Percentiles rank a stretch among this genome's conserved stretches.
Evolutionary conservation across 2,113 vertebrate species (phyloP).

Genomic region (Urocolius indicus): DNA sequence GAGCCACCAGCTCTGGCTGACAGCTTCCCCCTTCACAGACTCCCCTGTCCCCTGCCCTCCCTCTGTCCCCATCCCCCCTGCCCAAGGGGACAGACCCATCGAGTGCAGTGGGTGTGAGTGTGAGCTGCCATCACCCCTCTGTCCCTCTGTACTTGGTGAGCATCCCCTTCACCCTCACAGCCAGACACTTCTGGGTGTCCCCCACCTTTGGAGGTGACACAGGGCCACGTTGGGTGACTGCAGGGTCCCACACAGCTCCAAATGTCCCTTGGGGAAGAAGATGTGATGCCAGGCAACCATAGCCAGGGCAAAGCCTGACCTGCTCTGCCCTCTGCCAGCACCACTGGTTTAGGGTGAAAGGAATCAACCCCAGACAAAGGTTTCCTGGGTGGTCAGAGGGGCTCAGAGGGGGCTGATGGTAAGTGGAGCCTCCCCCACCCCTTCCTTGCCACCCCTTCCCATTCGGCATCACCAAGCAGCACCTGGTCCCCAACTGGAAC

Average conservation of each 20-base stretch:
- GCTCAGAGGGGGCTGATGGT: fast-evolving
- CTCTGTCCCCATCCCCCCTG: neutral
- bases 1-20: neutral
- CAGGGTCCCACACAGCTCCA: fast-evolving
- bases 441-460: neutral
- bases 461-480: neutral
- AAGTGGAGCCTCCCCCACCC: fast-evolving
- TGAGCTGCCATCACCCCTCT: neutral
- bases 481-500: neutral
- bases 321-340: neutral
- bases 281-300: fast-evolving
- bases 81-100: fast-evolving
- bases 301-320: neutral
- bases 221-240: neutral
- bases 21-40: fast-evolving
- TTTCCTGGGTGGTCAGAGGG: neutral
- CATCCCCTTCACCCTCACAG: neutral
- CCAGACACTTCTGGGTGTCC: neutral
- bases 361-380: neutral
- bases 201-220: neutral
- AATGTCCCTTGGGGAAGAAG: neutral
- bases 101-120: fast-evolving
- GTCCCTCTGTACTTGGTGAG: neutral
- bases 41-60: neutral
- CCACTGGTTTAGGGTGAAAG: neutral